phyloP scores from a whole-genome alignment of 2,888 invertebrate genomes.

The Girardia tigrina region DNA sequence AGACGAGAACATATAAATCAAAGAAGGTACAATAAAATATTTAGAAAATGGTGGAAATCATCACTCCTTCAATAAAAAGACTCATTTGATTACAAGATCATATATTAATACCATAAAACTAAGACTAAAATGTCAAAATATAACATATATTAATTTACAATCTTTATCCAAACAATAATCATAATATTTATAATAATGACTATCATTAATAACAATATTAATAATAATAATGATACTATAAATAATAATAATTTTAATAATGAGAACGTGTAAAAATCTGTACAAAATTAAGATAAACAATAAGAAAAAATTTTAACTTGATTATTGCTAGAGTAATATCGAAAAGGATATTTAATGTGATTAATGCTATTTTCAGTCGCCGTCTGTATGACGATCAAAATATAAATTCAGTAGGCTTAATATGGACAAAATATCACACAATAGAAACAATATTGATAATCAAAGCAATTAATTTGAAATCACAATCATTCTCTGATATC shows the following conservation, averaged over 20 bases:
- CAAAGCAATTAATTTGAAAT: neutral
- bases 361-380: neutral
- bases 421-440: neutral
- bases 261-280: constrained; percentile 13
- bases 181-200: neutral
- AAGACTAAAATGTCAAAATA: constrained; percentile 11
- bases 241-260: neutral
- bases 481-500: neutral
- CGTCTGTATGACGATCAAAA: neutral
- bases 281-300: constrained; percentile 9
- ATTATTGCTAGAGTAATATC: neutral
- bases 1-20: too few species aligned
- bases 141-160: neutral
- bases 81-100: constrained; percentile 1
- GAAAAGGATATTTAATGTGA: neutral
- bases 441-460: neutral
- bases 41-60: neutral
- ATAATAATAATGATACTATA: neutral
- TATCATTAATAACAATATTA: neutral
- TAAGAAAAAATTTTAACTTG: neutral
- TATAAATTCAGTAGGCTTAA: neutral
- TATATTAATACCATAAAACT: constrained; percentile 10
- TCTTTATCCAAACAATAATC: neutral
- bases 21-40: too few species aligned
- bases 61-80: neutral